A percentile compares a stretch with the other conserved stretches of the same genome.
phyloP scores from a whole-genome alignment of 2,888 invertebrate species.

The Nemotelus nigrinus region DNA sequence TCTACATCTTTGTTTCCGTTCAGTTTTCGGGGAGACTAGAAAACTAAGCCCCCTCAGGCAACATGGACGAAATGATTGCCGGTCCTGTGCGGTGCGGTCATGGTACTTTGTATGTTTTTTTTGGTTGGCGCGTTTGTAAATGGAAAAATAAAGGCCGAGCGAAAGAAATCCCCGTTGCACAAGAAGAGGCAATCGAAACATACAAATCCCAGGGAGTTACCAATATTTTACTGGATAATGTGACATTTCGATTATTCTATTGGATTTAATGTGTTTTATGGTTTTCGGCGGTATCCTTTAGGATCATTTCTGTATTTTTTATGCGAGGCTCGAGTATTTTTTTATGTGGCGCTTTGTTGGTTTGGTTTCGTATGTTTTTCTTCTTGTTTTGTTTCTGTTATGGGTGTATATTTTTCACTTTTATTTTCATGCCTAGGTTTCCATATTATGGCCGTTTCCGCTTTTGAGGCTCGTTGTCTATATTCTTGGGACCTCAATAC shows the following conservation, averaged over 20 bases:
- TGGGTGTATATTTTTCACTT: constrained; percentile 28
- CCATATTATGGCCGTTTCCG: constrained; percentile 30
- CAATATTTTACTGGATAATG: constrained; percentile 66
- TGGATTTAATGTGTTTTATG: constrained; percentile 66
- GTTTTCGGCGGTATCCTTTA: constrained; percentile 48
- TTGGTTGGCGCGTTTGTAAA: constrained; percentile 23
- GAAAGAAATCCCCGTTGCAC: constrained; percentile 27
- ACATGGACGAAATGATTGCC: constrained; percentile 7
- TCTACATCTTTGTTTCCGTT: constrained; percentile 20
- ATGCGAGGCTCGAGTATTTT: constrained; percentile 37
- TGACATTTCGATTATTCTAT: constrained; percentile 66
- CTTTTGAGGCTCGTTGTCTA: not conserved
- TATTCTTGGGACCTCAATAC: not conserved
- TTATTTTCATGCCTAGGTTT: constrained; percentile 38
- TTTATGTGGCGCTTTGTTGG: constrained; percentile 22
- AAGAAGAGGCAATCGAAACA: constrained; percentile 44
- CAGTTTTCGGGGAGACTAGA: constrained; percentile 48
- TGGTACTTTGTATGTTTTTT: constrained; percentile 28
- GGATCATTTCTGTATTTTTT: constrained; percentile 45
- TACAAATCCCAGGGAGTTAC: constrained; percentile 51
- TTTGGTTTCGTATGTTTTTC: constrained; percentile 37
- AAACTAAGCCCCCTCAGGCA: constrained; percentile 30
- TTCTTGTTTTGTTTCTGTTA: not conserved
- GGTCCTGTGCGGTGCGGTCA: constrained; percentile 30
- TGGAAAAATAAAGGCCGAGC: constrained; percentile 39